These are phyloP conservation scores for Dermolepida albohirtum DNA, from an alignment of 2,888 invertebrate genomes.

Conservation along the genomic window DNA sequence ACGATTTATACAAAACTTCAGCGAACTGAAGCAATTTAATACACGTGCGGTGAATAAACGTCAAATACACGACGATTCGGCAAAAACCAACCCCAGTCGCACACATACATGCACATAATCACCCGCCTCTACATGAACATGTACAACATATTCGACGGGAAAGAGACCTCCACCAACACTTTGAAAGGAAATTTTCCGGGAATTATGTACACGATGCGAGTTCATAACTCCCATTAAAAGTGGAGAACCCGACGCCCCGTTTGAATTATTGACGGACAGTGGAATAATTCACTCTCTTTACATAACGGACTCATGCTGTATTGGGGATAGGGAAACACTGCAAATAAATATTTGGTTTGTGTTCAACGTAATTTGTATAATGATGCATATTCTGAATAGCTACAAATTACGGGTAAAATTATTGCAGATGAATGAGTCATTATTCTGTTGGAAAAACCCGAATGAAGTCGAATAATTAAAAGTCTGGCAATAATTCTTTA, in stretches of 20 bases:
- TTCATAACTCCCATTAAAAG: conserved; percentile 23
- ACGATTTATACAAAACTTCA: neutral
- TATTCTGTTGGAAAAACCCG: too few relatives aligned
- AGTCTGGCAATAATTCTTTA: too few relatives aligned
- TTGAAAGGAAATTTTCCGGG: conserved; percentile 16
- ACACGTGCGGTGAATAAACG: conserved; percentile 29
- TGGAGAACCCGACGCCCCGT: neutral
- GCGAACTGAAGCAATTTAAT: conserved; percentile 22
- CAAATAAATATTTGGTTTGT: too few relatives aligned
- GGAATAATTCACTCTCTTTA: neutral
- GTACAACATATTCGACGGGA: neutral
- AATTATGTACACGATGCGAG: conserved; percentile 21
- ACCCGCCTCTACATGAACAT: neutral
- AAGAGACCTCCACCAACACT: conserved; percentile 4
- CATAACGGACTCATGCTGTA: neutral
- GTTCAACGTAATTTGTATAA: too few relatives aligned
- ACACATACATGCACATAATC: neutral
- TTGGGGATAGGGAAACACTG: neutral
- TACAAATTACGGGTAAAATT: too few relatives aligned
- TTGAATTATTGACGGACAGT: conserved; percentile 21
- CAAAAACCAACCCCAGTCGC: conserved; percentile 9
- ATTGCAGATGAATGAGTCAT: too few relatives aligned
- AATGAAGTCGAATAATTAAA: too few relatives aligned
- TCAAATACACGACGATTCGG: conserved; percentile 12
- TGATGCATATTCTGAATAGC: too few relatives aligned